These are phyloP conservation scores for Agrochola litura DNA, from an alignment of 2,888 invertebrate species.

Conservation along the genomic window DNA sequence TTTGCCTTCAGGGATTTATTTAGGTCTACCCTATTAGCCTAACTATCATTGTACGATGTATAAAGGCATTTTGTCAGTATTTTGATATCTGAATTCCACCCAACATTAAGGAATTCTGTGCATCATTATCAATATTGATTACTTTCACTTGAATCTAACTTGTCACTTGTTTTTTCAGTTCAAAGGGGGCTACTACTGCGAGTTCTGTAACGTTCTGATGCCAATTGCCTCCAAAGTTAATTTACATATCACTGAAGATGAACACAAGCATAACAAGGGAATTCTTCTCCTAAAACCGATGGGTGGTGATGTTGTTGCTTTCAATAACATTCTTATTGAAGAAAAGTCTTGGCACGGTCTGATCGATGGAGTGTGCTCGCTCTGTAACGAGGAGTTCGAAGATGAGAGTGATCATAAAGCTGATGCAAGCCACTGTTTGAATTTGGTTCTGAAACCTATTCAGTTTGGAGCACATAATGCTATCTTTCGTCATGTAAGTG, in stretches of 20 bases:
- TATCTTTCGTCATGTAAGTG: conserved; percentile 75
- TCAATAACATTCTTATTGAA: conserved; percentile 70
- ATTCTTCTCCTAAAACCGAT: conserved; percentile 61
- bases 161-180: conserved; percentile 70
- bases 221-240: conserved; percentile 73
- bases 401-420: conserved; percentile 72
- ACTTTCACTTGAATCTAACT: not conserved
- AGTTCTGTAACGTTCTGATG: conserved; percentile 76
- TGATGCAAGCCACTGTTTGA: conserved; percentile 73
- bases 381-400: conserved; percentile 78
- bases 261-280: conserved; percentile 72
- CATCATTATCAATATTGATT: not conserved
- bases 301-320: conserved; percentile 69
- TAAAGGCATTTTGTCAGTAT: not conserved
- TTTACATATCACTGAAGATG: conserved; percentile 73
- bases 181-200: conserved; percentile 80
- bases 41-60: not conserved
- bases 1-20: too few species aligned
- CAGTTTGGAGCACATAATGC: conserved; percentile 68
- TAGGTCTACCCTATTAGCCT: not conserved
- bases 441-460: conserved; percentile 74
- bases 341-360: conserved; percentile 80
- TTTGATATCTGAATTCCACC: not conserved
- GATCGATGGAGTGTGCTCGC: conserved; percentile 73
- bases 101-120: not conserved